Conservation (phyloP, 2,888 invertebrate genomes). For the Eupithecia tripunctaria region DNA sequence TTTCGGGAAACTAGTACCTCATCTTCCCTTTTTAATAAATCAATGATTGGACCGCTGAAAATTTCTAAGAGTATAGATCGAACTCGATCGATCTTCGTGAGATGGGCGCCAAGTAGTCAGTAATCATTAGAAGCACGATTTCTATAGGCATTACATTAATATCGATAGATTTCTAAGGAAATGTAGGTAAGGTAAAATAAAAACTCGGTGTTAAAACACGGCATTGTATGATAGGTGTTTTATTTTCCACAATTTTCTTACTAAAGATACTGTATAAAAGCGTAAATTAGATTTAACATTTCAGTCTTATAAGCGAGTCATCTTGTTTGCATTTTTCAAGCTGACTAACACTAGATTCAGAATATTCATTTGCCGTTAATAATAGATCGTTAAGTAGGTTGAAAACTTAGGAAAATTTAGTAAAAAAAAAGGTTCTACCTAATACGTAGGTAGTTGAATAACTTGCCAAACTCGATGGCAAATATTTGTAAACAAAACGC, state of each 20-base stretch:
- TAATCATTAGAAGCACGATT: background rate
- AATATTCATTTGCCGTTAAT: background rate
- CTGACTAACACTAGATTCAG: background rate
- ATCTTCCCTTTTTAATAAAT: no score
- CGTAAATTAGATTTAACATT: constrained; percentile 46
- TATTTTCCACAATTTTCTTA: constrained; percentile 46
- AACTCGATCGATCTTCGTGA: background rate
- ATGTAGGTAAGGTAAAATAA: background rate
- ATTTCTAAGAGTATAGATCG: no score
- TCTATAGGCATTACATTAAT: no score
- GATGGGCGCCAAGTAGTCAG: background rate
- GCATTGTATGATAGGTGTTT: constrained; percentile 34
- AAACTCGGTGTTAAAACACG: background rate
- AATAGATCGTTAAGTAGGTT: background rate
- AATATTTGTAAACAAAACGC: no score
- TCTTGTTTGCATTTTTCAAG: constrained; percentile 41
- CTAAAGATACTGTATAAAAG: constrained; percentile 35
- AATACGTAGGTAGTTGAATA: background rate
- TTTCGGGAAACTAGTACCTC: no score
- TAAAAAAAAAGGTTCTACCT: background rate
- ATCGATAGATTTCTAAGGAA: background rate
- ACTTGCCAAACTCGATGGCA: background rate
- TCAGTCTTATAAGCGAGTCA: constrained; percentile 61
- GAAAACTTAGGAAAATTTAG: background rate
- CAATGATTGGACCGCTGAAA: no score